Evolutionary conservation across 2,113 vertebrate species (phyloP).

Genomic region (Lichenostomus cassidix): DNA sequence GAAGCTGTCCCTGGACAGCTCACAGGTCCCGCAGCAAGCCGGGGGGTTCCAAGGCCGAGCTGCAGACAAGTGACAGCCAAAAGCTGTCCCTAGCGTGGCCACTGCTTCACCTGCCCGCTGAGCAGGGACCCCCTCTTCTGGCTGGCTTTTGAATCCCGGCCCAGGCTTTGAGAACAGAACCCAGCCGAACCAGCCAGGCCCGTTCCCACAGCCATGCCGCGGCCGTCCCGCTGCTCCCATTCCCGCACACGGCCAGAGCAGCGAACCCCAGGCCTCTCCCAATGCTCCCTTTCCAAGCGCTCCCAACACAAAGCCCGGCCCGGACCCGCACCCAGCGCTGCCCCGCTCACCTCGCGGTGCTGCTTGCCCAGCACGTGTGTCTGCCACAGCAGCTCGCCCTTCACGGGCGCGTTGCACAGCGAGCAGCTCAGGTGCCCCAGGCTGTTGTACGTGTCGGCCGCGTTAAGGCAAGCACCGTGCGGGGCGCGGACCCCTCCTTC

Average conservation of each 20-base stretch:
- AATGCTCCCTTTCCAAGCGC: fast-evolving
- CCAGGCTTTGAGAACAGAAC: fast-evolving
- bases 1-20: neutral
- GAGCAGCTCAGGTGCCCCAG: constrained; percentile 86
- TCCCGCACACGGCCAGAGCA: fast-evolving
- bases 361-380: constrained; percentile 89
- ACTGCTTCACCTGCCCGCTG: too few relatives aligned
- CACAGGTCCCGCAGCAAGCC: neutral
- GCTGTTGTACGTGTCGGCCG: constrained; percentile 82
- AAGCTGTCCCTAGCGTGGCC: neutral
- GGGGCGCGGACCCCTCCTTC: neutral
- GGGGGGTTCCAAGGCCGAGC: neutral
- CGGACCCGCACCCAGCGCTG: neutral
- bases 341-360: constrained; percentile 84
- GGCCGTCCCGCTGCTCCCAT: fast-evolving
- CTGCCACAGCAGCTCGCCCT: constrained; percentile 90
- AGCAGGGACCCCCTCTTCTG: neutral
- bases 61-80: neutral
- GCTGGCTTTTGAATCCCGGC: fast-evolving
- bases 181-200: neutral
- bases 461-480: constrained; percentile 51
- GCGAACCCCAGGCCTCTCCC: neutral
- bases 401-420: constrained; percentile 85
- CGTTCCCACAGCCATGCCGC: fast-evolving
- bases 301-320: neutral